A percentile compares a stretch with the other conserved stretches of the same genome.
Evolutionary conservation across 2,113 vertebrate genomes (phyloP).

Genomic region (Heloderma charlesbogerti): DNA sequence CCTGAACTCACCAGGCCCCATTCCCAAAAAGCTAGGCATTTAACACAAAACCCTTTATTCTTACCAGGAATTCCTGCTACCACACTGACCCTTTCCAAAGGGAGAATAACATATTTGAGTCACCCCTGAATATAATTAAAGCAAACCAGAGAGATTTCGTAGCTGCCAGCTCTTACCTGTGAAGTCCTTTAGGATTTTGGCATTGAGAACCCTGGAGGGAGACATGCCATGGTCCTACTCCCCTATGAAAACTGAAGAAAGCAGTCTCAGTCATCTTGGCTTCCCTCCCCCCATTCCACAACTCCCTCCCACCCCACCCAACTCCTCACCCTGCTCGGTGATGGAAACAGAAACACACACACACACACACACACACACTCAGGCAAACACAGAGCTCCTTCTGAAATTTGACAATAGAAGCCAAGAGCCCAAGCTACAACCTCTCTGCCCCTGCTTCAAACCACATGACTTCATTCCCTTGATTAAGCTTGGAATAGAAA

Average conservation of each 20-base stretch:
- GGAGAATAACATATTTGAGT: background rate
- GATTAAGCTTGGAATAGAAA: background rate
- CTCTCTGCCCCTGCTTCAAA: background rate
- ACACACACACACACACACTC: background rate
- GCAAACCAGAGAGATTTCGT: background rate
- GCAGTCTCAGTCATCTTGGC: too few relatives aligned
- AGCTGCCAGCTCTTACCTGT: background rate
- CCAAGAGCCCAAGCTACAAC: too few relatives aligned
- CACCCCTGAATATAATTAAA: background rate
- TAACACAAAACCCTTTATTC: background rate
- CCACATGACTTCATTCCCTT: background rate
- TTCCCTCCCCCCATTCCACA: background rate
- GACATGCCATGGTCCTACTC: background rate
- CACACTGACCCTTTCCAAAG: background rate
- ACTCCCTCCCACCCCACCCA: background rate
- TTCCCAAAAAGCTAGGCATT: background rate
- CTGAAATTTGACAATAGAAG: background rate
- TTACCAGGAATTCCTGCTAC: background rate
- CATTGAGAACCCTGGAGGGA: background rate
- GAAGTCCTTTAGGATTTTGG: background rate
- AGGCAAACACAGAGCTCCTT: background rate
- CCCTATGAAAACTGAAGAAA: too few relatives aligned
- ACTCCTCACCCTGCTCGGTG: too few relatives aligned
- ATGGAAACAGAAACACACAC: background rate
- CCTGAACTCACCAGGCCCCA: background rate